Conservation (phyloP, 2,888 invertebrate species). For the Himalopsyche japonica region DNA sequence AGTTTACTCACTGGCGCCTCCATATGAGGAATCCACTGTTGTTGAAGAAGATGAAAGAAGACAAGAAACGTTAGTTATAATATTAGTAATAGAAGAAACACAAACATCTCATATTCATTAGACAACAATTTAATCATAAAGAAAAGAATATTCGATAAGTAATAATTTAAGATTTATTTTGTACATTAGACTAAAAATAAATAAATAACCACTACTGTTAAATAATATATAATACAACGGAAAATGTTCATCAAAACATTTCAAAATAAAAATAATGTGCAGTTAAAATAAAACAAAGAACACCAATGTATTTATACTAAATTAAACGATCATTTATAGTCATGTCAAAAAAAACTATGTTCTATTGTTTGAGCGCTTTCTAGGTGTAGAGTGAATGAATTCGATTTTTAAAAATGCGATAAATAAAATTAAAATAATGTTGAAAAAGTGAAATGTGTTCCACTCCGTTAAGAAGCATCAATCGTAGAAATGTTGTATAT, state of each 20-base stretch:
- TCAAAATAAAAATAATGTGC: constrained; percentile 10
- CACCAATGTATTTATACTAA: constrained; percentile 8
- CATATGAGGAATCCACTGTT: constrained; percentile 75
- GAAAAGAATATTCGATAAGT: background rate
- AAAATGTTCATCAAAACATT: background rate
- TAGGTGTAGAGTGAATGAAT: too few relatives aligned
- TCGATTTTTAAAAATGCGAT: too few relatives aligned
- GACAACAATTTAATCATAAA: background rate
- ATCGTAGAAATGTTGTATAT: too few relatives aligned
- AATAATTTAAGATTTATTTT: background rate
- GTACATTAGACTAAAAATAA: background rate
- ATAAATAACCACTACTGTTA: background rate
- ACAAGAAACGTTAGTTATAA: constrained; percentile 50
- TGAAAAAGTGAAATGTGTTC: too few relatives aligned
- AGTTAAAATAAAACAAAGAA: constrained; percentile 11
- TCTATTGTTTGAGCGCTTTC: too few relatives aligned
- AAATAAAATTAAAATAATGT: too few relatives aligned
- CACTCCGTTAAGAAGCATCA: too few relatives aligned
- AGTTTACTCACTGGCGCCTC: constrained; percentile 68
- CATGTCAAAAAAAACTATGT: too few relatives aligned
- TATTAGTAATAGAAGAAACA: background rate
- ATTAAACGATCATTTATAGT: too few relatives aligned
- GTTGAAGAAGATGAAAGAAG: constrained; percentile 48
- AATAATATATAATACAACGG: background rate
- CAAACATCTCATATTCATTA: background rate